These are phyloP conservation scores for Folsomia manolachei DNA, from an alignment of 2,888 invertebrate genomes.

Conservation along the genomic window DNA sequence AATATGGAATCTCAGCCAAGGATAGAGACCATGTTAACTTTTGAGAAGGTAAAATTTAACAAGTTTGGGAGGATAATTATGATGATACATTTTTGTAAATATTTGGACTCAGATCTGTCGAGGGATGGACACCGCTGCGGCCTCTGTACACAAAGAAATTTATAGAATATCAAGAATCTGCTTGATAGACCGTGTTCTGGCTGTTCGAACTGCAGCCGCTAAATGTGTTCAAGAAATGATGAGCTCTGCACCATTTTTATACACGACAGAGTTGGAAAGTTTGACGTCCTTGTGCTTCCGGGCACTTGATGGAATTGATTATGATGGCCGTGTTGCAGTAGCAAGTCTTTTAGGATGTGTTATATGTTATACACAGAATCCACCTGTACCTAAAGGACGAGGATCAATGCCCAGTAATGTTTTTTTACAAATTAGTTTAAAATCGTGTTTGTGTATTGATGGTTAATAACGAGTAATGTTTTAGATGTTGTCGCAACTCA, in stretches of 20 bases:
- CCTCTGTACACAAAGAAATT: constrained; percentile 79
- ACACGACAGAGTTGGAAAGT: constrained; percentile 83
- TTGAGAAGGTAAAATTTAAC: constrained; percentile 80
- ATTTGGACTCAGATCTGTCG: constrained; percentile 65
- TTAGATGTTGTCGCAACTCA: constrained; percentile 17
- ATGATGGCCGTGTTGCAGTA: constrained; percentile 86
- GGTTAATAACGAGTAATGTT: too few species aligned
- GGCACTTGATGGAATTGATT: constrained; percentile 86
- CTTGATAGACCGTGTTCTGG: constrained; percentile 84
- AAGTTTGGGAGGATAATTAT: not conserved
- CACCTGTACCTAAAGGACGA: constrained; percentile 45
- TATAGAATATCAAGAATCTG: constrained; percentile 86
- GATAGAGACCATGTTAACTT: constrained; percentile 93
- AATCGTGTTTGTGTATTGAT: too few species aligned
- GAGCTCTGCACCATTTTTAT: constrained; percentile 44
- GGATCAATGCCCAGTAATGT: constrained; percentile 18
- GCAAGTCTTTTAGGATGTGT: constrained; percentile 86
- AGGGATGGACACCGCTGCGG: constrained; percentile 92
- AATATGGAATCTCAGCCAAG: constrained; percentile 94
- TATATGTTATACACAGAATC: constrained; percentile 78
- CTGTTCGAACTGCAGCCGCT: constrained; percentile 90
- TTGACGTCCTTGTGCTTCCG: constrained; percentile 87
- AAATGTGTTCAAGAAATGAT: constrained; percentile 54
- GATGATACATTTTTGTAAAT: not conserved
- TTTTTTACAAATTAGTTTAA: too few species aligned